Evolutionary conservation across 2,113 vertebrate species (phyloP), one percentile per base, ranked within the genome.

Genomic region (Accipiter cooperii): DNA sequence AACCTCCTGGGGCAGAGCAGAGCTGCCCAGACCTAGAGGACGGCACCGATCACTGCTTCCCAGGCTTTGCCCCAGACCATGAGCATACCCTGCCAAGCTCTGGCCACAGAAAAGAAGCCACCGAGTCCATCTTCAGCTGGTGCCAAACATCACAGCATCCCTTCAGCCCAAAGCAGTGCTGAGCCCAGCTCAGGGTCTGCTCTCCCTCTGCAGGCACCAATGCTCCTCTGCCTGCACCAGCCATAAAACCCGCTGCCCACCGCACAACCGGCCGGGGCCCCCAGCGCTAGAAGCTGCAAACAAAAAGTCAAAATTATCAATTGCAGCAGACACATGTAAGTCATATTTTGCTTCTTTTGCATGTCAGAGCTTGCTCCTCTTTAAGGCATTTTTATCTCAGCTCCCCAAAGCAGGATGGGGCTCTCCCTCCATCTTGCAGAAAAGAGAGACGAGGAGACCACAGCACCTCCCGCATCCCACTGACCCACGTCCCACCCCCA

Each of bases 41-140:
- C 21, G 25, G 21, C 40, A 20, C 33, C 1, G 0, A 29, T 42
- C 40, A 13, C 34, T 5, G 0, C 47, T 54, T 40, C 54, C 63
- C 36, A 44, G 54, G 25, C 40, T 76, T 34, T 76, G 29, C 31
- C n/a, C 49, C 17, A n/a, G 31, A 22, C 73, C 47, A 15, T 3
- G 11, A 36, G 36, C 47, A 29, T 28, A 34, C 24, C 28, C 25
- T 42, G 16, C 42, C 34, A 47, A 71, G 47, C 14, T 3, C 36
- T 13, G 49, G 26, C 12, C 36, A 47, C n/a, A 63, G 73, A 70
- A 44, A 7, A 24, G 52, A 73, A 66, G 29, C 66, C 28, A n/a
- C 38, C 4, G 1, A 9, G 5, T 20, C n/a, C 22, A 36, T 9
- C 22, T 46, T 55, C 44, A 65, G 28, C 33, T 74, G 44, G 10